These are phyloP conservation scores for Oreortyx pictus DNA, from an alignment of 2,797 vertebrate species.

Conservation along the genomic window DNA sequence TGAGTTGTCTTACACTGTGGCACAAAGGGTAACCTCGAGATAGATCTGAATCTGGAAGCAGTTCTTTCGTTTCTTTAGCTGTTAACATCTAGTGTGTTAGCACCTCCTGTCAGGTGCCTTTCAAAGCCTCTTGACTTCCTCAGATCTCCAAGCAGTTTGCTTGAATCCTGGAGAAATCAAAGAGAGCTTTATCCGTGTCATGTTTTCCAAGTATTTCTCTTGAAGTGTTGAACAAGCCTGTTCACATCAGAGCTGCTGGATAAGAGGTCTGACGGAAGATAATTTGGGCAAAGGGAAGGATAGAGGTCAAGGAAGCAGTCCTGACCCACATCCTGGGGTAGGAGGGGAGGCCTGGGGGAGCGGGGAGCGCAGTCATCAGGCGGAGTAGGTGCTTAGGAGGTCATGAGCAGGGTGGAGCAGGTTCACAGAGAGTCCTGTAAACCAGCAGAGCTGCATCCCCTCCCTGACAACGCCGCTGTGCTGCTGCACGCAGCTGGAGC, in stretches of 20 bases:
- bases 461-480: slow-evolving; percentile 67
- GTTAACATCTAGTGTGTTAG: neutral
- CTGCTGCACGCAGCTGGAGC: slow-evolving; percentile 61
- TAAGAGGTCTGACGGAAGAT: neutral
- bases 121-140: slow-evolving; percentile 27
- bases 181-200: neutral
- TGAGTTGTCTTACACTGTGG: neutral
- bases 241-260: neutral
- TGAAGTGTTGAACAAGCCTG: slow-evolving; percentile 15
- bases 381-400: slow-evolving; percentile 62
- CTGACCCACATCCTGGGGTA: slow-evolving; percentile 3
- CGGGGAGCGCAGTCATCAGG: slow-evolving; percentile 53
- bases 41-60: neutral
- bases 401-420: slow-evolving; percentile 73
- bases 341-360: slow-evolving; percentile 11
- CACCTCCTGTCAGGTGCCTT: slow-evolving; percentile 15
- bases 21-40: neutral
- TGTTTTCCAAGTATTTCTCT: neutral
- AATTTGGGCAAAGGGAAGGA: neutral
- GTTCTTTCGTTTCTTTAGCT: slow-evolving; percentile 27
- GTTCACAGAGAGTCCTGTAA: slow-evolving; percentile 74
- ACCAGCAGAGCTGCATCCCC: slow-evolving; percentile 60
- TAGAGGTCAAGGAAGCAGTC: neutral
- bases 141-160: neutral
- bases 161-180: slow-evolving; percentile 38